Evolutionary conservation across 2,888 invertebrate genomes (phyloP).

Genomic region (Petrolisthes manimaculis): DNA sequence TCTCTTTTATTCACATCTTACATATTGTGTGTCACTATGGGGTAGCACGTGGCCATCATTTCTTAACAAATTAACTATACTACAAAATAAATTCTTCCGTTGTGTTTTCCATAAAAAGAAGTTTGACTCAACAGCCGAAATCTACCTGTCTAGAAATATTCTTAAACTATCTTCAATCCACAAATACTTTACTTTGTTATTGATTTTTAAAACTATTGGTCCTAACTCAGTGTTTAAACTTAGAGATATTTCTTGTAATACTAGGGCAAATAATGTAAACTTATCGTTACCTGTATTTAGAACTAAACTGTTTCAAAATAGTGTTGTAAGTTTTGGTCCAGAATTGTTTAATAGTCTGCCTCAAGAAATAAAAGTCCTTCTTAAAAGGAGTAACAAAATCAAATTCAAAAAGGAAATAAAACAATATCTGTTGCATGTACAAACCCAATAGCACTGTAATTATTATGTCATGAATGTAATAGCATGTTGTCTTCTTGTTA

Average conservation of each 20-base stretch:
- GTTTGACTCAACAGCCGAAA: neutral
- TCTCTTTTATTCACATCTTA: neutral
- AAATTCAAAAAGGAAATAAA: neutral
- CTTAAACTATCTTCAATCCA: neutral
- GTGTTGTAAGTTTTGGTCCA: neutral
- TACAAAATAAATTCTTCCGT: neutral
- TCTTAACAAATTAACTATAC: neutral
- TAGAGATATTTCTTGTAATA: neutral
- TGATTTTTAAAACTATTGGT: neutral
- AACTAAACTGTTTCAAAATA: neutral
- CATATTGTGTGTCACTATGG: neutral
- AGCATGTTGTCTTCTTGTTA: no score
- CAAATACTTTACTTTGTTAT: neutral
- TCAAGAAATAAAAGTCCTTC: no score
- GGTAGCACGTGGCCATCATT: no score
- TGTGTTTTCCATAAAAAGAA: neutral
- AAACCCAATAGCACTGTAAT: neutral
- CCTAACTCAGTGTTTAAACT: neutral
- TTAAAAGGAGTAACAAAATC: neutral
- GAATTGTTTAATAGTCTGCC: neutral
- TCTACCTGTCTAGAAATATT: neutral
- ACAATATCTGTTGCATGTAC: neutral
- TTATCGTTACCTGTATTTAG: conserved; percentile 4
- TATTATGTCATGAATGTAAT: no score
- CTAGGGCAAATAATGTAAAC: neutral